phyloP scores from a whole-genome alignment of 2,888 invertebrate species.

The Conchocele bisecta region DNA sequence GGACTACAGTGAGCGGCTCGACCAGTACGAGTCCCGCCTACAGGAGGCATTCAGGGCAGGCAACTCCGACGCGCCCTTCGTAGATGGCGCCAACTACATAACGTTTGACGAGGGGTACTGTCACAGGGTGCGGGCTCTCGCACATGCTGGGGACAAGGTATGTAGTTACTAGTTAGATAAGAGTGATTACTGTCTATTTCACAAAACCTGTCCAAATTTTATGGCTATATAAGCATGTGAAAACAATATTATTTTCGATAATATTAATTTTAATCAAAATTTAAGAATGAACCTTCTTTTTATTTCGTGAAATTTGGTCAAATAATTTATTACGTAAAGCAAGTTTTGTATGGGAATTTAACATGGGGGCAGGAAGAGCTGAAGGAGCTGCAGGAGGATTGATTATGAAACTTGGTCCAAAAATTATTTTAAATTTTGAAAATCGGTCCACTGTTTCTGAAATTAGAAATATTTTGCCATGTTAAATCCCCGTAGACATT shows the following conservation, averaged over 20 bases:
- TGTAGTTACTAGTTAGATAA: neutral
- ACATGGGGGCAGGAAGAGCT: neutral
- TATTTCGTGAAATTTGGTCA: too few relatives aligned
- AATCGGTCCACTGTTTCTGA: too few relatives aligned
- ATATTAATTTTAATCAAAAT: too few relatives aligned
- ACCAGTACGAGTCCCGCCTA: slow-evolving; percentile 42
- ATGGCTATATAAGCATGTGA: too few relatives aligned
- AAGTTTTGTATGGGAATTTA: too few relatives aligned
- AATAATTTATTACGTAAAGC: neutral
- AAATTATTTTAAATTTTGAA: too few relatives aligned
- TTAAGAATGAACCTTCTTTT: too few relatives aligned
- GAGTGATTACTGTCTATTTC: too few relatives aligned
- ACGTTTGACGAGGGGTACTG: slow-evolving; percentile 64
- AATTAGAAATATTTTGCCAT: too few relatives aligned
- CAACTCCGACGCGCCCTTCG: slow-evolving; percentile 31
- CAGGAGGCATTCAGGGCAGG: slow-evolving; percentile 56
- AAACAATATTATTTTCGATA: too few relatives aligned
- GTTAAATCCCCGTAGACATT: too few relatives aligned
- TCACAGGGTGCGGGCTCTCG: slow-evolving; percentile 65
- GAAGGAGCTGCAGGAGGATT: neutral
- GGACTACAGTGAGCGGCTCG: slow-evolving; percentile 83
- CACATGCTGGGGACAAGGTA: slow-evolving; percentile 57
- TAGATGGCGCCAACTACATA: slow-evolving; percentile 60
- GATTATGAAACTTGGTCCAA: neutral
- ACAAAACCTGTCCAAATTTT: too few relatives aligned